Base-by-base conservation (phyloP, 2,888 invertebrate genomes). In the Malachius bipustulatus region DNA sequence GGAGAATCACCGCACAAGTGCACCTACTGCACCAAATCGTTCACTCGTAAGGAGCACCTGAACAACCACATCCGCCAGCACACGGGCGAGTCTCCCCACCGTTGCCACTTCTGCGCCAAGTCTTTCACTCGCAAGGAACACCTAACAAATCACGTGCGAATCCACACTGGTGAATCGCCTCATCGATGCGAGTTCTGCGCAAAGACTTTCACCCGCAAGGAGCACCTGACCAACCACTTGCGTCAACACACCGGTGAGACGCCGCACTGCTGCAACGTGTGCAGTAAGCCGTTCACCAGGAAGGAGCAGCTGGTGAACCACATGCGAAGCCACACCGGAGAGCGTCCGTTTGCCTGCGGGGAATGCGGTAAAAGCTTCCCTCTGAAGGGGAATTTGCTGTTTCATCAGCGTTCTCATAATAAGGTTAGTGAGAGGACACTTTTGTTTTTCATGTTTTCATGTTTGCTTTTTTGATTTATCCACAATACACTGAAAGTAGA, bases 351-450 rank as follows among this genome's bases (percentile, higher is more conserved):
- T 58, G 78, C 81, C 36, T 88, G 87, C 55, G 77, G 75, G 41
- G 84, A 84, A 52, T 88, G 87, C 57, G 87, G 87, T 52, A 87
- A 84, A 58, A 82, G 83, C 32, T 87, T 87, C 65, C 84, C 84
- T 0, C 64, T 85, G 32, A 85, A 84, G 64, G 84, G 51, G 12
- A 85, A 87, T 56, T 64, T 87, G 30, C 68, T 88, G 44, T 87
- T 87, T 68, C 87, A 88, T 59, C 82, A 84, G 63, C 73, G 87
- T 39, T 85, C 87, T 44, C 87, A 88, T 63, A 82, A 81, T 52
- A 85, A 85, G n/a, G n/a, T n/a, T n/a, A n/a, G n/a, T n/a, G n/a
- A 57, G 70, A 73, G 16, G 71, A 70, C 46, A 71, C 70, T 43
- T 73, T 71, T 39, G 73, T 75, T n/a, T n/a, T n/a, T n/a, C n/a